Evolutionary conservation across 2,113 vertebrate species (phyloP).

Genomic region (Barbus barbus): DNA sequence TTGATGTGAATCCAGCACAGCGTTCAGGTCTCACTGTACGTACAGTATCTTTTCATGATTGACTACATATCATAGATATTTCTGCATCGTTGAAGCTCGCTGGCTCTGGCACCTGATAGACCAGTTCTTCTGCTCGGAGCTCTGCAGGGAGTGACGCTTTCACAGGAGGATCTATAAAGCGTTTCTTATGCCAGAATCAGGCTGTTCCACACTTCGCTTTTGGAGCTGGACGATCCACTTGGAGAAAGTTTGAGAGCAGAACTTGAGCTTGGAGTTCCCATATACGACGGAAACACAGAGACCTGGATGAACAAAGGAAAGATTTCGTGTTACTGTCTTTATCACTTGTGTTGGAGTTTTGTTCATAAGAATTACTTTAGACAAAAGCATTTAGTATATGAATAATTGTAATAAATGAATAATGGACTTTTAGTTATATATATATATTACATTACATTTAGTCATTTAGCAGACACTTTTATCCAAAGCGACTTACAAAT

Average conservation of each 20-base stretch:
- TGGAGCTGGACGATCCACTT: conserved; percentile 78
- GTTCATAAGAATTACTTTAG: neutral
- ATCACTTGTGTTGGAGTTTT: too few species aligned
- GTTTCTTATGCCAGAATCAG: conserved; percentile 81
- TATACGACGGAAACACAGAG: conserved; percentile 74
- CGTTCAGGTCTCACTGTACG: neutral
- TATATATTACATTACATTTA: too few species aligned
- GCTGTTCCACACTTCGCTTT: conserved; percentile 93
- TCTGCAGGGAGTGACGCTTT: neutral
- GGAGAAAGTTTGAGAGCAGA: conserved; percentile 85
- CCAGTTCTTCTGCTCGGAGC: neutral
- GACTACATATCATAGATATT: too few species aligned
- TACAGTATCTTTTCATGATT: too few species aligned
- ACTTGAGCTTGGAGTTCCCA: conserved; percentile 77
- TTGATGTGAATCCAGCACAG: too few species aligned
- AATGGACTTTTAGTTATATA: too few species aligned
- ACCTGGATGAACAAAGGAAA: conserved; percentile 54
- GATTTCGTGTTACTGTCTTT: neutral
- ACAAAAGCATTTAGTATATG: neutral
- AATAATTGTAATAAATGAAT: too few species aligned
- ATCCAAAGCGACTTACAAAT: too few species aligned
- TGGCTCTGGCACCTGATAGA: neutral
- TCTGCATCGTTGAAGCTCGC: neutral
- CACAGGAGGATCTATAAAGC: neutral
- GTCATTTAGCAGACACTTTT: too few species aligned